Evolutionary conservation across 2,888 invertebrate species (phyloP).

Genomic region (Tinea semifulvella): DNA sequence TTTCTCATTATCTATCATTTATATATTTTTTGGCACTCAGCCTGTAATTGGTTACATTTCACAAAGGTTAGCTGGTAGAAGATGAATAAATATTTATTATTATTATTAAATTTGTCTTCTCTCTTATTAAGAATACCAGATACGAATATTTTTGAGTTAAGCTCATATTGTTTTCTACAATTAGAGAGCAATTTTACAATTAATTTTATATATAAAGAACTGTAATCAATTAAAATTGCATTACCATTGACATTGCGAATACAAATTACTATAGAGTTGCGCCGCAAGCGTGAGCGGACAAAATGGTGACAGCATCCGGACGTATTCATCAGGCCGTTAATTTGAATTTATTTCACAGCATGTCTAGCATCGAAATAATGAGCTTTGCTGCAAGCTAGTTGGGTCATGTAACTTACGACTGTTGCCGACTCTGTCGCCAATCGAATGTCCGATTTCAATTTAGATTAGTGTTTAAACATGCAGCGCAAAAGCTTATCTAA

Average conservation of each 20-base stretch:
- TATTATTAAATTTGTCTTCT: too few relatives aligned
- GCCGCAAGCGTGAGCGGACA: constrained; percentile 17
- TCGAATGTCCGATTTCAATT: constrained; percentile 65
- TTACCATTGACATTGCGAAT: constrained; percentile 16
- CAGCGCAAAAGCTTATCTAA: constrained; percentile 59
- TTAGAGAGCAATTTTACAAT: too few relatives aligned
- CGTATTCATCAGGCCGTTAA: constrained; percentile 31
- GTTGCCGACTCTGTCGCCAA: constrained; percentile 52
- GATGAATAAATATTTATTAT: too few relatives aligned
- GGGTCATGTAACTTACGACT: constrained; percentile 24
- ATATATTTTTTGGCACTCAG: too few relatives aligned
- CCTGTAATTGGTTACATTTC: too few relatives aligned
- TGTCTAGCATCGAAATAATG: constrained; percentile 30
- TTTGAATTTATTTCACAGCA: constrained; percentile 48
- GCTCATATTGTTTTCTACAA: too few relatives aligned
- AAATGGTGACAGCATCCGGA: constrained; percentile 14
- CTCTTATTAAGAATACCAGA: too few relatives aligned
- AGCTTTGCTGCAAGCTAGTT: constrained; percentile 19
- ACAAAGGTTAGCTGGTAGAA: too few relatives aligned
- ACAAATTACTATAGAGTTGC: constrained; percentile 16
- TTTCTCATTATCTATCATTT: too few relatives aligned
- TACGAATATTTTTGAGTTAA: too few relatives aligned
- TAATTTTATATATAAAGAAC: too few relatives aligned
- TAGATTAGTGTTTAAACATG: constrained; percentile 59
- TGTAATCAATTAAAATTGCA: not conserved